Evolutionary conservation across 2,888 invertebrate genomes (phyloP).

Genomic region (Megastigmus dorsalis): DNA sequence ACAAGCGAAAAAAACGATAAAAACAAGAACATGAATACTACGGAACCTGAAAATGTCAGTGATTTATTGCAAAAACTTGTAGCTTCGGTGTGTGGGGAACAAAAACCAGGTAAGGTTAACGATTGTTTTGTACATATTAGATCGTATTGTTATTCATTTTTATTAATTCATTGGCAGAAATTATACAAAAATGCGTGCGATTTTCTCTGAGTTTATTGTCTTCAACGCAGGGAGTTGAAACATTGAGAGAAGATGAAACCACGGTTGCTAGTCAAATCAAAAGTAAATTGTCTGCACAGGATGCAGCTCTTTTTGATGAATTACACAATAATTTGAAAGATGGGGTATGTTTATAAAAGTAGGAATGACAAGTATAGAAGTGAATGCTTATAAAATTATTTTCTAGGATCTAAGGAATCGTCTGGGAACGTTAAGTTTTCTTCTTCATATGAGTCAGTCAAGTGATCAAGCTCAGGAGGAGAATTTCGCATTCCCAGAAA

Average conservation of each 20-base stretch:
- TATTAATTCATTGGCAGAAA: slow-evolving; percentile 62
- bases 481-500: slow-evolving; percentile 66
- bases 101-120: slow-evolving; percentile 68
- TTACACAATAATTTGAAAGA: slow-evolving; percentile 69
- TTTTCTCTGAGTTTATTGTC: slow-evolving; percentile 68
- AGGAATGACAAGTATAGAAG: slow-evolving; percentile 3
- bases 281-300: slow-evolving; percentile 65
- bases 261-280: slow-evolving; percentile 66
- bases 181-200: slow-evolving; percentile 65
- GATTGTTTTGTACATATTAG: background rate
- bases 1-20: background rate
- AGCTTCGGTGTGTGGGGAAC: slow-evolving; percentile 69
- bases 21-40: slow-evolving; percentile 62
- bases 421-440: slow-evolving; percentile 64
- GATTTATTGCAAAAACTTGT: slow-evolving; percentile 71
- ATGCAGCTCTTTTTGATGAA: slow-evolving; percentile 68
- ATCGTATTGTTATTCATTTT: too few relatives aligned
- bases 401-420: slow-evolving; percentile 67
- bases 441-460: slow-evolving; percentile 65
- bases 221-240: slow-evolving; percentile 67
- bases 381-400: slow-evolving; percentile 6
- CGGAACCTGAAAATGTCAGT: slow-evolving; percentile 68
- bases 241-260: slow-evolving; percentile 68
- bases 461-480: slow-evolving; percentile 62
- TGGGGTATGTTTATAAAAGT: slow-evolving; percentile 60